Evolutionary conservation across 2,888 invertebrate genomes (phyloP), one percentile per base, ranked within the genome.

Genomic region (Acanthopleura granulata): DNA sequence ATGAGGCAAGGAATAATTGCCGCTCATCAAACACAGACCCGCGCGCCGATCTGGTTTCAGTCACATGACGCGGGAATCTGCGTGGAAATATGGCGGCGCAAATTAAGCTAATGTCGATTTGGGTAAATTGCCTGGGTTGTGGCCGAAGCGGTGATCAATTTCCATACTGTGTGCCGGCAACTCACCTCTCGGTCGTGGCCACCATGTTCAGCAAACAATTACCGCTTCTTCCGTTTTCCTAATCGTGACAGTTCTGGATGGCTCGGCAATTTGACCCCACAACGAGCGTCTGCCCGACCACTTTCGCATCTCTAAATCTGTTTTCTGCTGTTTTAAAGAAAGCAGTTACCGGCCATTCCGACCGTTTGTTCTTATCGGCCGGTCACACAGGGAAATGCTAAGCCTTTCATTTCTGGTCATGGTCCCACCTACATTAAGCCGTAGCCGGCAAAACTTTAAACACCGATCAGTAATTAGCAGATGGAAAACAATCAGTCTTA

Each of bases 181-280:
- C 66, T 27, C 27, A 25, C 3, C 16, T 16, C 66, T 16, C 16
- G 29, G 29, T 27, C 66, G 66, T 66, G 66, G 66, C 29, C 25
- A 66, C 66, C 66, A 66, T 66, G 66, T 66, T 66, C 66, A 27
- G 29, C 66, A 66, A 66, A 66, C 66, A 66, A 66, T 66, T 66
- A 66, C 22, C 16, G 16, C 4, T 25, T 66, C 66, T 25, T 25
- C 25, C 6, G 16, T 22, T 14, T 66, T 27, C 6, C 27, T 66
- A 66, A 66, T 66, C 66, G 66, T 66, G 66, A 66, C 66, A 25
- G 29, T 6, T 16, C 22, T 27, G 22, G 66, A 27, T 66, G 29
- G 22, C 29, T 22, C 27, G 22, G 25, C 66, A 66, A 66, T 66
- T 66, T 66, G 66, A 66, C 66, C 66, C 25, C 29, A 22, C 66